Evolutionary conservation across 2,888 invertebrate species (phyloP).

Genomic region (Enchytraeus crypticus): DNA sequence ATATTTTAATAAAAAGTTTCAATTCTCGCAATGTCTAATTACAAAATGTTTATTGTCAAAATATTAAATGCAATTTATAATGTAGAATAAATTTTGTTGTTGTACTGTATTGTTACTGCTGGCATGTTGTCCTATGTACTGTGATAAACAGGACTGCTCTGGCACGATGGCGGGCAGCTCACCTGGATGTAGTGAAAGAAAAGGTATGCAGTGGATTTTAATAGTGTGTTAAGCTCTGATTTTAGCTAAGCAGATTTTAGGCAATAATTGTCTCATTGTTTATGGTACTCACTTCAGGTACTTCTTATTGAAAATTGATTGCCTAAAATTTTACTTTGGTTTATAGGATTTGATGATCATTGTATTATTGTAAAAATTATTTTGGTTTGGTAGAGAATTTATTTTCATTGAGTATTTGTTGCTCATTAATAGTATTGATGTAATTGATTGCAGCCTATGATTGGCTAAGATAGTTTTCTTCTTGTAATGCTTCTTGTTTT

Average conservation of each 20-base stretch:
- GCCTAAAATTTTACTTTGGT: background rate
- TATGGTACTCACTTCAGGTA: slow-evolving; percentile 2
- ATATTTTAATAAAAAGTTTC: background rate
- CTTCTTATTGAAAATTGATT: background rate
- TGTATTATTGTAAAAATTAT: background rate
- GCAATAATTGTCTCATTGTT: background rate
- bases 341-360: background rate
- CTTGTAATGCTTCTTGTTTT: too few species aligned
- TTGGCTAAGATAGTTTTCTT: too few species aligned
- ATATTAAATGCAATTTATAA: too few species aligned
- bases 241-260: background rate
- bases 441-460: too few species aligned
- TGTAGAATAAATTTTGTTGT: too few species aligned
- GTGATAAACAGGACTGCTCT: slow-evolving; percentile 74
- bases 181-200: slow-evolving; percentile 55
- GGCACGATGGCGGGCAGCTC: slow-evolving; percentile 77
- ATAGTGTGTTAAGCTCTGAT: too few species aligned
- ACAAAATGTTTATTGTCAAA: too few species aligned
- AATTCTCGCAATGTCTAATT: background rate
- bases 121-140: background rate
- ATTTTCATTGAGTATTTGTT: too few species aligned
- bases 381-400: background rate
- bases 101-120: too few species aligned
- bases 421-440: too few species aligned
- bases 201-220: too few species aligned